These are phyloP conservation scores for Oncorhynchus tshawytscha DNA, from an alignment of 2,113 vertebrate species.

Conservation along the genomic window DNA sequence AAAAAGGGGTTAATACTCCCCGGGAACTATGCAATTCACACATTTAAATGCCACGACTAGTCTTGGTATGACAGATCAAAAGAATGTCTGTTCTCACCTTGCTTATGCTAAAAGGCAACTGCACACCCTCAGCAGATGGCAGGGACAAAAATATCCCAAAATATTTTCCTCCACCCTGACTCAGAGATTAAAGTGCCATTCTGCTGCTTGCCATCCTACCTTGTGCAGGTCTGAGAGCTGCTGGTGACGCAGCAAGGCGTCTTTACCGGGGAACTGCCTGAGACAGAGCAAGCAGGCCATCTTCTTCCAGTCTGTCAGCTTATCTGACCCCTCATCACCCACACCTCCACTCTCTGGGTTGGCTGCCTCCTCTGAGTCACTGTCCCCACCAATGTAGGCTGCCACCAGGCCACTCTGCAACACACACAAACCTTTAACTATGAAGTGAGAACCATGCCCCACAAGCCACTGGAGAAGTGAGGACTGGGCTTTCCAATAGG, in stretches of 20 bases:
- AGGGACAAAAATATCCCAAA: slow-evolving; percentile 7
- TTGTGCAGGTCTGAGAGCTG: slow-evolving; percentile 96
- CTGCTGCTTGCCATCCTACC: slow-evolving; percentile 69
- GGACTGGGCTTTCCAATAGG: too few relatives aligned
- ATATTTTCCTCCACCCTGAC: slow-evolving; percentile 19
- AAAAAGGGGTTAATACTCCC: background rate
- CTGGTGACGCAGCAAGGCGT: slow-evolving; percentile 87
- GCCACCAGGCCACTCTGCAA: slow-evolving; percentile 80
- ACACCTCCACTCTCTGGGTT: slow-evolving; percentile 70
- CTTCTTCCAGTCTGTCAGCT: slow-evolving; percentile 89
- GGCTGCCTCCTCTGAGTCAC: slow-evolving; percentile 81
- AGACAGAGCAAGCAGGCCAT: slow-evolving; percentile 89
- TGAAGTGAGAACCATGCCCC: too few relatives aligned
- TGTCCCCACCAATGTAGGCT: slow-evolving; percentile 85
- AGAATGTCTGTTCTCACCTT: background rate
- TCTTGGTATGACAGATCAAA: background rate
- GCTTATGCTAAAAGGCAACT: background rate
- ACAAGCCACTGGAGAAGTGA: too few relatives aligned
- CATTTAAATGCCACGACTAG: background rate
- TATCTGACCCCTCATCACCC: slow-evolving; percentile 78
- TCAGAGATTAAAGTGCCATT: slow-evolving; percentile 26
- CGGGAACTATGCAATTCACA: background rate
- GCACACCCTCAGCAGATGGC: slow-evolving; percentile 50
- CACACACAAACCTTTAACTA: background rate
- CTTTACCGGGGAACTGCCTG: slow-evolving; percentile 89